These are phyloP conservation scores for Chaitophorus viminalis DNA, from an alignment of 2,888 invertebrate genomes.

Conservation along the genomic window DNA sequence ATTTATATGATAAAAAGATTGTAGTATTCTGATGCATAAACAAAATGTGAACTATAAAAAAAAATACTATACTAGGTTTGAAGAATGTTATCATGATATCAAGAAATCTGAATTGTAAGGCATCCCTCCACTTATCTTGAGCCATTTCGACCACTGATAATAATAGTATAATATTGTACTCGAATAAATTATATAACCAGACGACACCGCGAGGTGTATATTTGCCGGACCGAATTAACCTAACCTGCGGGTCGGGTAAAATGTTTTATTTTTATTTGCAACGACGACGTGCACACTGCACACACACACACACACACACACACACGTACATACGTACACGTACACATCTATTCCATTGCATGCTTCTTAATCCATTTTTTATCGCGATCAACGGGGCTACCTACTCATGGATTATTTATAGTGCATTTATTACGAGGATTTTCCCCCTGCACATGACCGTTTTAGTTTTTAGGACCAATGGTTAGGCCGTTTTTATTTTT, in stretches of 20 bases:
- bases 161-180: background rate
- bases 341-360: background rate
- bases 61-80: too few relatives aligned
- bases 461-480: background rate
- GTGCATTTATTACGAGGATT: slow-evolving; percentile 7
- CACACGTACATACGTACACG: background rate
- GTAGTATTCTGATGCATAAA: too few relatives aligned
- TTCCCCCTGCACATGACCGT: background rate
- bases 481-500: background rate
- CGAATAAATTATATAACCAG: background rate
- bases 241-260: background rate
- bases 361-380: slow-evolving; percentile 26
- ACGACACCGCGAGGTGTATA: background rate
- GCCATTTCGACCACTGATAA: too few relatives aligned
- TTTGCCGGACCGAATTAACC: slow-evolving; percentile 6
- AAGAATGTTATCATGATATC: too few relatives aligned
- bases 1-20: too few relatives aligned
- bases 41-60: too few relatives aligned
- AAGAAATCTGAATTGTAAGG: too few relatives aligned
- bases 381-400: slow-evolving; percentile 32
- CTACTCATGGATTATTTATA: slow-evolving; percentile 33
- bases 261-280: slow-evolving; percentile 23
- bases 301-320: background rate
- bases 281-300: background rate
- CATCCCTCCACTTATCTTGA: too few relatives aligned